Evolutionary conservation across 1,140 invertebrate genomes (phyloP).

Genomic region (Neodiprion virginianus): DNA sequence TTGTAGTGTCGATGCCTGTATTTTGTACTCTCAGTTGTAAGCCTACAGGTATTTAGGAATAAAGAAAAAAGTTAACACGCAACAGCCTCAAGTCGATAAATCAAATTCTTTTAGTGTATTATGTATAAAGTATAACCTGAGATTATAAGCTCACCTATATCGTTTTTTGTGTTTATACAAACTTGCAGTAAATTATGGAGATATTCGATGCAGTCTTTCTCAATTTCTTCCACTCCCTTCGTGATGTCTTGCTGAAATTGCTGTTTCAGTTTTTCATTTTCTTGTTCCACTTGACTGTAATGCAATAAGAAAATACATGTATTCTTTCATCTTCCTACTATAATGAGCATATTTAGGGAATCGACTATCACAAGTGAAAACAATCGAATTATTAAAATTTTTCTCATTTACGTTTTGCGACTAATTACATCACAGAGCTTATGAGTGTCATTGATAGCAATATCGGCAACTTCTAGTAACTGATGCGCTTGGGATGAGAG

Average conservation of each 20-base stretch:
- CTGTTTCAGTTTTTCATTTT: conserved; percentile 47
- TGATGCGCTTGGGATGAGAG: conserved; percentile 69
- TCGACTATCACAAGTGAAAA: conserved; percentile 17
- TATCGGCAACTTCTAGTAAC: conserved; percentile 71
- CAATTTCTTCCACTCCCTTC: conserved; percentile 39
- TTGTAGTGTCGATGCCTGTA: conserved; percentile 33
- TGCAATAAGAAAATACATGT: conserved; percentile 23
- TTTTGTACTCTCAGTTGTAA: conserved; percentile 31
- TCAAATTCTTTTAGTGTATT: no score
- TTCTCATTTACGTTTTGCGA: conserved; percentile 63
- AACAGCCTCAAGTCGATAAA: no score
- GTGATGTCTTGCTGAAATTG: conserved; percentile 44
- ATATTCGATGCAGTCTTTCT: conserved; percentile 42
- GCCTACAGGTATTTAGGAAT: conserved; percentile 25
- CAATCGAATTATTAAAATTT: conserved; percentile 17
- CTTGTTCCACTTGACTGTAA: conserved; percentile 50
- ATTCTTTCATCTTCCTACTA: not conserved
- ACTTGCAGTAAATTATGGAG: conserved; percentile 42
- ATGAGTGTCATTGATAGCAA: conserved; percentile 67
- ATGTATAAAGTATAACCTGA: no score
- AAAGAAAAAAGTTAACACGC: not conserved
- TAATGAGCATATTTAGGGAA: not conserved
- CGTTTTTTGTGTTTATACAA: conserved; percentile 41
- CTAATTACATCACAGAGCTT: conserved; percentile 73
- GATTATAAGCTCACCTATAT: conserved; percentile 35